Base-by-base conservation (phyloP, 2,797 vertebrate genomes). In the Chelidonichthys spinosus region DNA sequence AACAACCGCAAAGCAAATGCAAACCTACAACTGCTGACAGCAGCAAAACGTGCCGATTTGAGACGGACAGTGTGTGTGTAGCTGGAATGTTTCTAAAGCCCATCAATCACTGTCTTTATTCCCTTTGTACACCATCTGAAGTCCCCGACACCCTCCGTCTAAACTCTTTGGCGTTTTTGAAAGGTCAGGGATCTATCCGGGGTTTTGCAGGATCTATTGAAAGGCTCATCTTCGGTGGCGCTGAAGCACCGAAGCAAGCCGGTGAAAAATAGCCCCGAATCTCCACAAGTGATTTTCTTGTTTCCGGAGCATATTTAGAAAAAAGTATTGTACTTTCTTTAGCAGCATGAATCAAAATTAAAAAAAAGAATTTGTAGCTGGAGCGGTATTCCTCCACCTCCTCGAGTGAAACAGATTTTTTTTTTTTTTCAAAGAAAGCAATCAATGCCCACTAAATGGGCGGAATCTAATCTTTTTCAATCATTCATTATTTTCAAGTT, bases 91-190 rank as follows among this genome's bases (percentile, higher is more conserved):
- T 74, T 83, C 69, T 70, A 59, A 68, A 77, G 70, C 74, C 81
- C 82, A 87, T 89, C 78, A 63, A 76, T 90, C 85, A 87, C 78
- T 80, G 86, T 87, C 87, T 80, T 68, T 15, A 56, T 43, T 83
- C 76, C 70, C 75, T 78, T 43, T 18, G 49, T 77, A 64, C 43
- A 6, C 64, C 81, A 76, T 74, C 76, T 69, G 42, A 83, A 80
- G 68, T 32, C 72, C 37, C 59, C 47, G 61, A 71, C 75, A 69
- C 47, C 61, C 60, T 15, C 52, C 58, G 49, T 79, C 85, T 65
- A 79, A 32, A 66, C 83, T 76, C 83, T 76, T 58, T 81, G 83
- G 72, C 80, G 80, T 87, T 87, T 25, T 87, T 74, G 11, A 85
- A 90, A 91, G 88, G 83, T 92, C 83, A 87, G 42, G 63, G n/a